Evolutionary conservation across 2,797 vertebrate genomes (phyloP).

Genomic region (Hydrophis major): DNA sequence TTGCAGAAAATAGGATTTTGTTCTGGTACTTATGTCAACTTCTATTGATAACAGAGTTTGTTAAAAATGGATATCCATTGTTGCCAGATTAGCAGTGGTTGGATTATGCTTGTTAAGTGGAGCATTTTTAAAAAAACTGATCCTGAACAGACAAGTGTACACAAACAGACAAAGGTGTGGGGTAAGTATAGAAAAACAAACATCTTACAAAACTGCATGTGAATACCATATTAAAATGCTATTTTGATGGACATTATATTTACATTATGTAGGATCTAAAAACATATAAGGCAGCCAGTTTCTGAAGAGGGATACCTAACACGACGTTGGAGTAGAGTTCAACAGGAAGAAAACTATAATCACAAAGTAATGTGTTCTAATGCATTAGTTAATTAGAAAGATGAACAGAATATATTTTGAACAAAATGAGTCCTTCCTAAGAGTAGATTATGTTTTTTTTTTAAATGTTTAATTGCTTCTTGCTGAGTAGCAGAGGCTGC

Average conservation of each 20-base stretch:
- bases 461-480: not conserved
- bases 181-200: not conserved
- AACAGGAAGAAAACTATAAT: not conserved
- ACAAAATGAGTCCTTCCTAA: not conserved
- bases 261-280: not conserved
- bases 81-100: not conserved
- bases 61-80: not conserved
- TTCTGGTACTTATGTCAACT: not conserved
- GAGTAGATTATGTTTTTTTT: not conserved
- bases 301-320: not conserved
- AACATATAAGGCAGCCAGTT: not conserved
- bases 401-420: not conserved
- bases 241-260: not conserved
- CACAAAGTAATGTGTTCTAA: not conserved
- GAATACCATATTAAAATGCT: conserved; percentile 10
- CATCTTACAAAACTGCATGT: conserved; percentile 17
- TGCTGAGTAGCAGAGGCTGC: not conserved
- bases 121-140: not conserved
- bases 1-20: not conserved
- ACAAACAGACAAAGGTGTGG: not conserved
- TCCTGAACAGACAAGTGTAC: not conserved
- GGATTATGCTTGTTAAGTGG: not conserved
- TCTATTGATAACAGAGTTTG: not conserved
- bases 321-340: not conserved
- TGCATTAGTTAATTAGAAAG: not conserved